Percentiles rank a stretch among this genome's conserved stretches.
Evolutionary conservation across 2,888 invertebrate species (phyloP).

Genomic region (Drosophila paranaensis): DNA sequence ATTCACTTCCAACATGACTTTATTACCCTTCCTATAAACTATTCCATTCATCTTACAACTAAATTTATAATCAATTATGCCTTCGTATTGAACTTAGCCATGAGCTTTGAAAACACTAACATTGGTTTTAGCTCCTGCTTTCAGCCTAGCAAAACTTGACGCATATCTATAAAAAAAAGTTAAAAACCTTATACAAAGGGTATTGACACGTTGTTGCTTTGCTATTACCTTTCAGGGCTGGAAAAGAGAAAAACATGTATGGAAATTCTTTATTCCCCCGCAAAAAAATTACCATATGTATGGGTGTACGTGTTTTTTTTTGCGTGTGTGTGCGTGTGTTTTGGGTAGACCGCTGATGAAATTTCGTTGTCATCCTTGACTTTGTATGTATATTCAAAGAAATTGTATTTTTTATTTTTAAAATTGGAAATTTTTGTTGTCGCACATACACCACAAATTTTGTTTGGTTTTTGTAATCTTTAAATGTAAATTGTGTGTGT

Average conservation of each 20-base stretch:
- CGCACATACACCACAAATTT: constrained; percentile 65
- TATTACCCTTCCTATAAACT: too few species aligned
- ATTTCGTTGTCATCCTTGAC: constrained; percentile 19
- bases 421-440: constrained; percentile 64
- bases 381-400: constrained; percentile 60
- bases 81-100: too few species aligned
- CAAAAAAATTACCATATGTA: constrained; percentile 56
- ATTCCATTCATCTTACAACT: too few species aligned
- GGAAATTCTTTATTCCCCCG: constrained; percentile 45
- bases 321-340: background rate
- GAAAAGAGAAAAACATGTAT: constrained; percentile 27
- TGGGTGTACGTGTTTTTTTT: constrained; percentile 41
- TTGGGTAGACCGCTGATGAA: constrained; percentile 34
- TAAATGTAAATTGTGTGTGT: constrained; percentile 43
- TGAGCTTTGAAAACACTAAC: background rate
- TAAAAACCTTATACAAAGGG: background rate
- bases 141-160: too few species aligned
- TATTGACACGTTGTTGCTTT: constrained; percentile 4
- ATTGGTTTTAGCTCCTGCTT: background rate
- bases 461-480: constrained; percentile 21
- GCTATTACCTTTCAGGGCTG: constrained; percentile 6
- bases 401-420: constrained; percentile 67
- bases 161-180: background rate
- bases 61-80: too few species aligned
- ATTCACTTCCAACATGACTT: too few species aligned